A percentile compares a stretch with the other conserved stretches of the same genome.
phyloP scores from a whole-genome alignment of 2,888 invertebrate species.

The Microdon myrmicae region DNA sequence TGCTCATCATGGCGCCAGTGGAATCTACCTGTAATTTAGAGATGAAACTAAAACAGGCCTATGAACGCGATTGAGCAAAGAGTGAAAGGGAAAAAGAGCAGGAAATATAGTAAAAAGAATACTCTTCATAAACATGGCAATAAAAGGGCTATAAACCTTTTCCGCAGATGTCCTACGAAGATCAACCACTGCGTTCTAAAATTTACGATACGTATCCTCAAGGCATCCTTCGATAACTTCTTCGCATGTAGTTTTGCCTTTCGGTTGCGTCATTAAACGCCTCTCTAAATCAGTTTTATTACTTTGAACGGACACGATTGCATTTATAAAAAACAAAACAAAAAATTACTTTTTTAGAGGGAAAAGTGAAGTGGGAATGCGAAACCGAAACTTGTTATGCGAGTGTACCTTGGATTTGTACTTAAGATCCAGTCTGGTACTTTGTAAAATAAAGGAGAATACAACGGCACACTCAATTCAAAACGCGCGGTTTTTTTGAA shows the following conservation, averaged over 20 bases:
- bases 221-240: conserved; percentile 33
- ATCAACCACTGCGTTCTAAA: conserved; percentile 29
- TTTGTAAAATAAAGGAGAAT: no score
- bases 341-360: no score
- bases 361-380: no score
- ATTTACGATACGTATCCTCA: conserved; percentile 27
- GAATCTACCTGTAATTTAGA: conserved; percentile 28
- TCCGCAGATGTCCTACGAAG: conserved; percentile 35
- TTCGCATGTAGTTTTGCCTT: conserved; percentile 25
- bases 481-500: no score
- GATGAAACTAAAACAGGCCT: conserved; percentile 6
- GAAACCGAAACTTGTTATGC: no score
- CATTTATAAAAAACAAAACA: no score
- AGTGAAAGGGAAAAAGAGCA: no score
- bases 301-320: conserved; percentile 19
- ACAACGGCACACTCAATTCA: no score
- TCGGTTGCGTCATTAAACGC: conserved; percentile 23
- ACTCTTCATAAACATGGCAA: conserved; percentile 41
- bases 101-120: no score
- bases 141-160: conserved; percentile 46
- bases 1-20: conserved; percentile 42
- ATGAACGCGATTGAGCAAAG: no score
- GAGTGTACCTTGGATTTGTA: no score
- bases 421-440: no score
- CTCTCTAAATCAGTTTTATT: conserved; percentile 48